Evolutionary conservation across 2,888 invertebrate species (phyloP), one percentile per base, ranked within the genome.

Genomic region (Hololepta plana): DNA sequence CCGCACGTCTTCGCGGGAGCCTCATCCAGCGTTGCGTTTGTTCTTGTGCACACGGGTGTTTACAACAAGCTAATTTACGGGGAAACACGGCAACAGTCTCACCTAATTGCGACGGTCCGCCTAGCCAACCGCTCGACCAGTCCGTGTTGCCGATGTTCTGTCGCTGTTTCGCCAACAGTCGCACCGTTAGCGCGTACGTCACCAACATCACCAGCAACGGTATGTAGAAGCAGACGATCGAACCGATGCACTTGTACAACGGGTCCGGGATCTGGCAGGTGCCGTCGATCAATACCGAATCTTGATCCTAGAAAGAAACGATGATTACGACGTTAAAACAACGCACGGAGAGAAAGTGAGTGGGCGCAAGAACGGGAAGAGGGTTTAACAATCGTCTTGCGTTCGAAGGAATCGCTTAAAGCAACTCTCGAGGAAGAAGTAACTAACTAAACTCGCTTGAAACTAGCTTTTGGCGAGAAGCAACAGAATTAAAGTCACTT

Each of bases 151-250:
- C 68, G 32, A 73, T 49, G 36, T 77, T 81, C 47, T 79, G 77
- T 39, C 73, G 66, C 55, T 90, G 87, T 32, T 75, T 60, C 19
- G 87, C 85, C 44, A 95, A 59, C 14, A 93, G 61, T 30, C 79
- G 67, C 10, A 93, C 84, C 0, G 95, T 96, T 39, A 91, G 62
- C 4, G 84, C 79, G 47, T 93, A 95, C n/a, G 91, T 90, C 32
- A 88, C 62, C 46, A 91, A 64, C 93, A 95, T 95, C 38, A 96
- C 90, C 21, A 76, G 67, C 36, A 95, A 62, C 1, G 95, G 95
- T 35, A 95, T 88, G 61, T 93, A 91, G 60, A 95, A 95, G 40
- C 90, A 88, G 41, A 90, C 76, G 43, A 91, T 79, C 28, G 91
- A 91, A 17, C 93, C 95, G 41, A 88, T 85, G 31, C 88, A 69